Evolutionary conservation across 2,797 vertebrate species (phyloP).

Genomic region (Euthynnus affinis): DNA sequence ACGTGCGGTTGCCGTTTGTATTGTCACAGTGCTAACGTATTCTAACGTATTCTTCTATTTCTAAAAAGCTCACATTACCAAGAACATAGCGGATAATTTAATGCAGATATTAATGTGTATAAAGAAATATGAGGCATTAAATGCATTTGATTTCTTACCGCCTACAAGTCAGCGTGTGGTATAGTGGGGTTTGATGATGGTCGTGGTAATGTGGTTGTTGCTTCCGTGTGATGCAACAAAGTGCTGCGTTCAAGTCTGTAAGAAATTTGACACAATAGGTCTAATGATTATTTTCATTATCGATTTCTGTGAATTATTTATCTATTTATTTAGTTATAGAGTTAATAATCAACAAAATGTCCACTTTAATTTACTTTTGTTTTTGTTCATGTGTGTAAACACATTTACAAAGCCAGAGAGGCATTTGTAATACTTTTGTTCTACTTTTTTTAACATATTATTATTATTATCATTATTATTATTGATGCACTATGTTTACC

Average conservation of each 20-base stretch:
- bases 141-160: rapidly evolving
- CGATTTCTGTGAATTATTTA: too few relatives aligned
- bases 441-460: too few relatives aligned
- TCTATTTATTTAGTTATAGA: too few relatives aligned
- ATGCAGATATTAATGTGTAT: neutral
- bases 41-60: neutral
- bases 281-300: neutral
- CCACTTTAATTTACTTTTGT: too few relatives aligned
- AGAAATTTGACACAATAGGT: neutral
- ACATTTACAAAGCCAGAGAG: too few relatives aligned
- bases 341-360: too few relatives aligned
- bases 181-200: neutral
- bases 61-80: rapidly evolving
- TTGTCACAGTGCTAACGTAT: neutral
- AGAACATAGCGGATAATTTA: rapidly evolving
- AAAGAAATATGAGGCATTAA: rapidly evolving
- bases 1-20: constrained; percentile 26
- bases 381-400: too few relatives aligned
- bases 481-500: too few relatives aligned
- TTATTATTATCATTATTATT: too few relatives aligned
- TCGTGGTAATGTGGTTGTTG: neutral
- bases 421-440: too few relatives aligned
- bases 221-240: constrained; percentile 59
- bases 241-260: constrained; percentile 21
- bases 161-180: too few relatives aligned